Percentiles rank a stretch among this genome's conserved stretches.
Conservation (phyloP, 2,888 invertebrate species). For the Parnassius orleans region DNA sequence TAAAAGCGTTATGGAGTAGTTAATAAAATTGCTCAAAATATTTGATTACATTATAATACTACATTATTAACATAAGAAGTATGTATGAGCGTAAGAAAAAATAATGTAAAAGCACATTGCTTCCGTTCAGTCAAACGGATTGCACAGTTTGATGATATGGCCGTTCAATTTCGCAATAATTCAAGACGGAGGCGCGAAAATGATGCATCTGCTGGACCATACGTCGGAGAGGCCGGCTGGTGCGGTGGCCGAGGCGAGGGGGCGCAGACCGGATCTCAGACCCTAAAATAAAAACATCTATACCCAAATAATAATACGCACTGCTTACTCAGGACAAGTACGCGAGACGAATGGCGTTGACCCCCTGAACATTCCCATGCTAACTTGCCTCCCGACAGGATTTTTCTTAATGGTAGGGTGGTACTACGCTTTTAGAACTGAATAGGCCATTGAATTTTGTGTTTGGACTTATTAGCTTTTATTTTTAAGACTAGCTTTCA, state of each 20-base stretch:
- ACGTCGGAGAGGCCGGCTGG: conserved; percentile 37
- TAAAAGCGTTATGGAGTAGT: no score
- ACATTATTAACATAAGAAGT: background rate
- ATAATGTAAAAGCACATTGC: background rate
- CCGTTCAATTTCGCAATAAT: conserved; percentile 22
- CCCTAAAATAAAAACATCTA: conserved; percentile 79
- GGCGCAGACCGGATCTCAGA: conserved; percentile 78
- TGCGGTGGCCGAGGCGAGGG: conserved; percentile 57
- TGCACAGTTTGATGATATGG: conserved; percentile 20
- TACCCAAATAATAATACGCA: conserved; percentile 79
- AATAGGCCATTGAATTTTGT: conserved; percentile 69
- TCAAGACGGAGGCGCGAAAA: conserved; percentile 27
- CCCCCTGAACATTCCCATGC: conserved; percentile 78
- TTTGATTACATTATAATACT: no score
- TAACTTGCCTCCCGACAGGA: conserved; percentile 68
- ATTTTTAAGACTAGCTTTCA: conserved; percentile 70
- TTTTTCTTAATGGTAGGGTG: conserved; percentile 71
- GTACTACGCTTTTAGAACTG: conserved; percentile 59
- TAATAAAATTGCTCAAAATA: no score
- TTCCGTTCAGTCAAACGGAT: conserved; percentile 16
- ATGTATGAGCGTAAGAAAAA: background rate
- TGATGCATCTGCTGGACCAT: conserved; percentile 28
- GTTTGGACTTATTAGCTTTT: conserved; percentile 74
- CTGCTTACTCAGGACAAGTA: conserved; percentile 75
- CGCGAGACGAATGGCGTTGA: conserved; percentile 73